Evolutionary conservation across 1,140 invertebrate genomes (phyloP), one percentile per base, ranked within the genome.

Genomic region (Pachypeltis micranthus): DNA sequence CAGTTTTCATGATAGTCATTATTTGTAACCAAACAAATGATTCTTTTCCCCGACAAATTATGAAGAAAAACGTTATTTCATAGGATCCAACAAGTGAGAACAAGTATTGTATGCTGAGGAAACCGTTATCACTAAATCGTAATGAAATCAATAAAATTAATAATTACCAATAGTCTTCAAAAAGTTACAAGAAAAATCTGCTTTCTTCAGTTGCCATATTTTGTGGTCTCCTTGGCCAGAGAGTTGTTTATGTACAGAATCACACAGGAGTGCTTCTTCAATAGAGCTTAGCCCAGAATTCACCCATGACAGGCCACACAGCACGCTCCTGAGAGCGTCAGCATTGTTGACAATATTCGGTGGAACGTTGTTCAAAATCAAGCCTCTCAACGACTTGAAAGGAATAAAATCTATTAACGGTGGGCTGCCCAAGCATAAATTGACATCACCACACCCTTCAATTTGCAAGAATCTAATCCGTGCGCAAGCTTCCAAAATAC

Each of bases 401-500:
- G 84, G 80, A 29, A 85, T 82, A 19, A 96, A 73, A 70, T 93
- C 90, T 75, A 91, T 88, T 24, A 77, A 75, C 12, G 94, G 75
- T n/a, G 83, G 76, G 67, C 91, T 90, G 0, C 87, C 84, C 61
- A 86, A 77, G 66, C 95, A 87, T 69, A 93, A 94, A 71, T 90
- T 93, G 0, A 82, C 85, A 1, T 83, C 84, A 65, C 78, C 85
- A 65, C 79, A 85, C 0, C 88, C 87, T 71, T 84, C 77, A 10
- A 95, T 82, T 56, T 80, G 78, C 0, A 93, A 72, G 14, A 74
- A 77, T 21, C 77, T 79, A 7, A 93, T 70, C 68, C 88, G 84
- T 1, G 86, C 87, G 72, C 88, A 88, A 71, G 92, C 90, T 72
- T 96, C 93, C 60, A 96, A 72, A 3, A 96, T 84, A 72, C 95